Base-by-base conservation (phyloP, 2,797 vertebrate species). In the Masticophis lateralis region DNA sequence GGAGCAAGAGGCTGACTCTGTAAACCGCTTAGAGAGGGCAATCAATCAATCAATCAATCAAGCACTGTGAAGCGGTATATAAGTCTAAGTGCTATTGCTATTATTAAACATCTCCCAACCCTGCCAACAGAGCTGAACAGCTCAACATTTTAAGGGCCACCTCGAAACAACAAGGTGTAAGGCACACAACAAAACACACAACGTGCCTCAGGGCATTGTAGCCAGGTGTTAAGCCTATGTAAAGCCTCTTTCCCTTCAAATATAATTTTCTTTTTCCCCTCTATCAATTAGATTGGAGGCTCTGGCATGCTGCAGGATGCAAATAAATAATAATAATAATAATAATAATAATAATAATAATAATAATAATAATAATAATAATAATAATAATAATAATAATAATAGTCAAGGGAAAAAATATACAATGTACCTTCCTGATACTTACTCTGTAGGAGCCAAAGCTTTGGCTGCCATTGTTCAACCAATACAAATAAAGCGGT, bases 401-500 rank as follows among this genome's bases (percentile, higher is more conserved):
- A 20, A 7, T 32, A 13, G 8, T 32, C 43, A 89, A 51, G 32
- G 12, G 13, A 69, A 5, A 69, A 7, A 25, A 74, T 93, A 87
- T 28, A 59, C 91, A 59, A 0, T 22, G 2, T 0, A 0, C 3
- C 0, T 61, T 14, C 32, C 56, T 16, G 37, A 0, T 53, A 94
- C 99, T 96, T 91, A 99, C 99, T 97, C 98, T 98, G 97, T 98
- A 98, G 92, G 98, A 97, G 12, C 98, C 98, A 88, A 99, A 97
- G 95, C 98, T 98, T 94, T 97, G 98, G 88, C 98, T 98, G 69
- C 99, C 99, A 0, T 98, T 98, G 95, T 99, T 98, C 79, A 99
- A 95, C 99, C 99, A 99, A 16, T 98, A 98, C 66, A 99, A 96
- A 96, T 99, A 99, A 22, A 99, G 97, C 0, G 99, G 99, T 96